Evolutionary conservation across 2,888 invertebrate species (phyloP), one percentile per base, ranked within the genome.

Genomic region (Asteroscopus sphinx): DNA sequence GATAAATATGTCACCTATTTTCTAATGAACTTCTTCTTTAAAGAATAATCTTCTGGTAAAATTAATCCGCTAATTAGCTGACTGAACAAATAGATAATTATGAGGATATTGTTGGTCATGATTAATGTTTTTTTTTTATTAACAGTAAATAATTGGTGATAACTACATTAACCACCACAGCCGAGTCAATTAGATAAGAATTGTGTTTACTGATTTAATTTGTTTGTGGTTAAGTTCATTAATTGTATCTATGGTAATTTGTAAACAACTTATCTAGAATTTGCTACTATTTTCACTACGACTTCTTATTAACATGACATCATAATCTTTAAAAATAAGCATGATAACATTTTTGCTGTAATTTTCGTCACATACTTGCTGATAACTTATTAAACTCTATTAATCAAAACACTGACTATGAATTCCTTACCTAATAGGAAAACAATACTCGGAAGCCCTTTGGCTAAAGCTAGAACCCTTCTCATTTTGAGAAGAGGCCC

Each of bases 111-210:
- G 2, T 13, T 1, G 5, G 17, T 21, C 7, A 15, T 42, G 28
- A 47, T 40, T 21, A 16, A 26, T 16, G 32, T 37, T 21, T 59
- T 21, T 21, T 21, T 21, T 32, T 21, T 33, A 25, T 33, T 32
- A 12, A 32, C 16, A 42, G 15, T 11, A 17, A 44, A 26, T 40
- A 35, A 17, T 66, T 32, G n/a, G 11, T 42, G 17, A 36, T 45
- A 21, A 28, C 11, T 13, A 21, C n/a, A n/a, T n/a, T n/a, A n/a
- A n/a, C n/a, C n/a, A n/a, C 28, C 28, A 40, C 15, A 40, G 16
- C 25, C 33, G n/a, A 52, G 15, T 30, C 9, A 33, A 33, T 33
- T 17, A 45, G 63, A 52, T 62, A 62, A 52, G 17, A 30, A 46
- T 40, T 35, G 7, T 28, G 8, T 16, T 3, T 21, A 56, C 40